Conservation (phyloP, 2,113 vertebrate genomes). For the Crotalus viridis region DNA sequence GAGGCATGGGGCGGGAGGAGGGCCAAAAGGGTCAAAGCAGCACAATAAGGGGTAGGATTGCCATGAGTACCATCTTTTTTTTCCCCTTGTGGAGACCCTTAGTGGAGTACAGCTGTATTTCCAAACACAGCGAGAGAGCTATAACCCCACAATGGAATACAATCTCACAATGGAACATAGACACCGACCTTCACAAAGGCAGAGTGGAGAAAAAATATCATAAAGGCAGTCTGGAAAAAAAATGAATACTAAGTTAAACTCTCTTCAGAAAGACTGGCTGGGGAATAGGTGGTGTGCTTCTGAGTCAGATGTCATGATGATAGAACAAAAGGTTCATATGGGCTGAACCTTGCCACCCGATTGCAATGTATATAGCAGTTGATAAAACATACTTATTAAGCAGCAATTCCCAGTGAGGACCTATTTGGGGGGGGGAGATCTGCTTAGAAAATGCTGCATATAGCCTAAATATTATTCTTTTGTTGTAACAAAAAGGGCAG, state of each 20-base stretch:
- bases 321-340: not conserved
- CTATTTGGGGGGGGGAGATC: not conserved
- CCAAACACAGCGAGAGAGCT: not conserved
- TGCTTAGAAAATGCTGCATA: not conserved
- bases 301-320: not conserved
- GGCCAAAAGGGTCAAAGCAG: not conserved
- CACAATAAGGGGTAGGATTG: not conserved
- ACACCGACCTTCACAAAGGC: not conserved
- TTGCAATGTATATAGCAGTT: not conserved
- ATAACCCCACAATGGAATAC: not conserved
- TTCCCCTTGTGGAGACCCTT: not conserved
- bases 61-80: not conserved
- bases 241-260: not conserved
- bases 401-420: not conserved
- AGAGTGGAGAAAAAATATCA: not conserved
- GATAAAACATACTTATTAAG: not conserved
- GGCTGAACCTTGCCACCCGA: not conserved
- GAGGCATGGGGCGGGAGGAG: rapidly evolving
- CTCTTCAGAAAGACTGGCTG: not conserved
- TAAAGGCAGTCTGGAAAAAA: not conserved
- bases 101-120: not conserved
- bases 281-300: not conserved
- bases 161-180: not conserved
- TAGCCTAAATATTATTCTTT: not conserved
- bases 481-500: not conserved